A percentile compares a stretch with the other conserved stretches of the same genome.
These are phyloP conservation scores for Platichthys stellatus DNA, from an alignment of 2,113 vertebrate species.

Conservation along the genomic window DNA sequence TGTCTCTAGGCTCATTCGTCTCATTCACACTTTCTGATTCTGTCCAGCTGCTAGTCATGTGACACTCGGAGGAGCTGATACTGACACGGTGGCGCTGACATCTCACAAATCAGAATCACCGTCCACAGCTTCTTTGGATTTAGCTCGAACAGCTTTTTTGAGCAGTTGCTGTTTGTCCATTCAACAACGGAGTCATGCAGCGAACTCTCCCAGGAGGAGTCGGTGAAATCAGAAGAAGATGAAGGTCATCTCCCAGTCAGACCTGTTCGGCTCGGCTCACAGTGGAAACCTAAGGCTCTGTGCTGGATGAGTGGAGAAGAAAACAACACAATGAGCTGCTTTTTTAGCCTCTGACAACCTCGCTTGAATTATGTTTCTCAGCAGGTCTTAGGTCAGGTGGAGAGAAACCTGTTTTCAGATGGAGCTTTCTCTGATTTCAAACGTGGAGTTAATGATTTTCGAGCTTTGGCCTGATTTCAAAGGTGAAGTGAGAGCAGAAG, in stretches of 20 bases:
- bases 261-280: conserved; percentile 48
- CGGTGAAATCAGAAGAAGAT: conserved; percentile 54
- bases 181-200: conserved; percentile 31
- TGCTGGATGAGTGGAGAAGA: conserved; percentile 30
- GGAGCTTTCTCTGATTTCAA: fast-evolving
- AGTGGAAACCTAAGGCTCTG: conserved; percentile 31
- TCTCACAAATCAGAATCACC: background rate
- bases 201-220: conserved; percentile 43
- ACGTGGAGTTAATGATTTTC: background rate
- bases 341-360: conserved; percentile 33
- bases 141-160: background rate
- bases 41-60: background rate
- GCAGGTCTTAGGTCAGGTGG: background rate
- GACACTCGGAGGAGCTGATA: background rate
- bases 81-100: background rate
- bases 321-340: conserved; percentile 32
- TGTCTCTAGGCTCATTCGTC: background rate
- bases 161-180: no score
- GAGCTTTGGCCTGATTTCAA: conserved; percentile 11
- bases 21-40: background rate
- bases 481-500: background rate
- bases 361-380: background rate
- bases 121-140: background rate
- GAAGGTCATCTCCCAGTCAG: conserved; percentile 62
- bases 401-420: background rate